Evolutionary conservation across 2,113 vertebrate genomes (phyloP).

Genomic region (Patagioenas fasciata): DNA sequence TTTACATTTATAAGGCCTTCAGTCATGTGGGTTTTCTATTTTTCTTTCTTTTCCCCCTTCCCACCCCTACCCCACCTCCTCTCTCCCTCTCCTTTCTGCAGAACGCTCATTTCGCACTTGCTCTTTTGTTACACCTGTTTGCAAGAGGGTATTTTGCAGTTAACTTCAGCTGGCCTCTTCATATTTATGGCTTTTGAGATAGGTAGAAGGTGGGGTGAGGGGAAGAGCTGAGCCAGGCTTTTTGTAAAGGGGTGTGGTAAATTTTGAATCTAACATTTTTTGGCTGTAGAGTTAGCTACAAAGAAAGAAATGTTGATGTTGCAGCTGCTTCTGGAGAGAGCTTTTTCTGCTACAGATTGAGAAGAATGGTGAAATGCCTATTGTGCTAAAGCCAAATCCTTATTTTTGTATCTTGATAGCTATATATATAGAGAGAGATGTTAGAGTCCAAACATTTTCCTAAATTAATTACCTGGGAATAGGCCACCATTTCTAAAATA

Average conservation of each 20-base stretch:
- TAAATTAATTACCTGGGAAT: background rate
- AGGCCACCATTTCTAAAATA: background rate
- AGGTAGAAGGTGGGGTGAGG: background rate
- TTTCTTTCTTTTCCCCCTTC: background rate
- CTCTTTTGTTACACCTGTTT: constrained; percentile 62
- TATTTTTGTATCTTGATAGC: background rate
- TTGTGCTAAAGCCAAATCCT: constrained; percentile 2
- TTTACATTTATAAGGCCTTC: constrained; percentile 69
- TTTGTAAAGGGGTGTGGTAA: constrained; percentile 9
- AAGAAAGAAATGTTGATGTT: constrained; percentile 28
- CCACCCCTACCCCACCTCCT: background rate
- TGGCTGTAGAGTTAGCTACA: constrained; percentile 1
- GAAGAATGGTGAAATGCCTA: background rate
- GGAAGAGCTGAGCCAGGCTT: background rate
- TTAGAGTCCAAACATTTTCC: background rate
- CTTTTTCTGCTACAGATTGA: background rate
- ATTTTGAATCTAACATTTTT: constrained; percentile 6
- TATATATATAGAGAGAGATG: background rate
- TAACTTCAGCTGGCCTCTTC: constrained; percentile 41
- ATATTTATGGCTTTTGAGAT: constrained; percentile 33
- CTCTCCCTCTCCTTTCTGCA: background rate
- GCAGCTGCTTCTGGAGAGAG: constrained; percentile 37
- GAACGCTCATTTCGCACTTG: background rate
- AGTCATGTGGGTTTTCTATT: background rate
- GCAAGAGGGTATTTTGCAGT: constrained; percentile 46